Conservation (phyloP, 2,888 invertebrate genomes). For the Agrilus cyanescens region DNA sequence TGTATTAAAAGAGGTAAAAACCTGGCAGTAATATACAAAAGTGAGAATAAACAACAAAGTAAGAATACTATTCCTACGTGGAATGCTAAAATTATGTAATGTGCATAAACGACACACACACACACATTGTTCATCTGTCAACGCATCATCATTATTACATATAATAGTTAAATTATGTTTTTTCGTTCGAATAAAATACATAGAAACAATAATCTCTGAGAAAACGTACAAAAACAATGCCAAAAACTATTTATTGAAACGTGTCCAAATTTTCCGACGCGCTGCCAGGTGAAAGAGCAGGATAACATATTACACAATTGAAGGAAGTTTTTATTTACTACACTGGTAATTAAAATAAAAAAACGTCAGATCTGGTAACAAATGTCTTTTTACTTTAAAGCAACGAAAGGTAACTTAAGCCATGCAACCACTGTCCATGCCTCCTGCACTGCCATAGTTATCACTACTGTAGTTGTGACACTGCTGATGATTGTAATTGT, state of each 20-base stretch:
- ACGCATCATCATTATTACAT: background rate
- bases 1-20: conserved; percentile 29
- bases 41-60: conserved; percentile 21
- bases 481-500: conserved; percentile 35
- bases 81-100: conserved; percentile 27
- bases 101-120: conserved; percentile 19
- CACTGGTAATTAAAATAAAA: conserved; percentile 15
- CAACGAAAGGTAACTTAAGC: conserved; percentile 34
- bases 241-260: no score
- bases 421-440: conserved; percentile 51
- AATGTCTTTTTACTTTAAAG: conserved; percentile 18
- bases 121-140: background rate
- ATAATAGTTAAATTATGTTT: no score
- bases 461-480: conserved; percentile 47
- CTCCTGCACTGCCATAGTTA: conserved; percentile 42
- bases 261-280: no score
- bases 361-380: conserved; percentile 33
- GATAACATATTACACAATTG: no score
- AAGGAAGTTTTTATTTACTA: conserved; percentile 11
- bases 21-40: conserved; percentile 32
- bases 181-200: no score
- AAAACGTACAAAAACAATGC: no score
- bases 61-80: conserved; percentile 26
- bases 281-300: no score
- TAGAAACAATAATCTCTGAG: no score